phyloP scores from a whole-genome alignment of 2,888 invertebrate species.

The Cryptus viduatorius region DNA sequence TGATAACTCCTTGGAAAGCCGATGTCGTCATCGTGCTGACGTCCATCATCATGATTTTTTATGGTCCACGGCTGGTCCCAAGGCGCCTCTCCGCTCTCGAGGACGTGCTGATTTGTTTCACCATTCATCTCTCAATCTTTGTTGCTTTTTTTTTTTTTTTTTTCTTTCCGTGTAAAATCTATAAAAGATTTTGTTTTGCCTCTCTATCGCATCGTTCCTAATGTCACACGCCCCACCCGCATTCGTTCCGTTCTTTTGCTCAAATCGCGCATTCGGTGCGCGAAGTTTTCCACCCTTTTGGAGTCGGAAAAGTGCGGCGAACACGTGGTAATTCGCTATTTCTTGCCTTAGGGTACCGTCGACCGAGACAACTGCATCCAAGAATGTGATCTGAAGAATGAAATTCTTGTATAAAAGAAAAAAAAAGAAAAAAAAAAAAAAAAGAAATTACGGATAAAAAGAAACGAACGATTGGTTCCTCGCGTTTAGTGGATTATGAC shows the following conservation, averaged over 20 bases:
- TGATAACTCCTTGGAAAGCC: conserved; percentile 49
- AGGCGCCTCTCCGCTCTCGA: conserved; percentile 51
- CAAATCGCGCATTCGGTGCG: conserved; percentile 9
- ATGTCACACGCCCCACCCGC: neutral
- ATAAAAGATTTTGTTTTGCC: conserved; percentile 34
- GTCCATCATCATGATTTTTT: conserved; percentile 13
- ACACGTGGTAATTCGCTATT: no score
- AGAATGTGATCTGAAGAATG: conserved; percentile 53
- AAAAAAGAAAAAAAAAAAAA: conserved; percentile 39
- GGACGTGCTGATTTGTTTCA: conserved; percentile 47
- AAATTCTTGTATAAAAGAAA: conserved; percentile 47
- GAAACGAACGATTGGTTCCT: neutral
- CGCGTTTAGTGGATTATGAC: neutral
- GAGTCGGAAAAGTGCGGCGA: neutral
- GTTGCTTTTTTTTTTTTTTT: conserved; percentile 27
- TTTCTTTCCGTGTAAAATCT: conserved; percentile 65
- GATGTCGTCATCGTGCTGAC: conserved; percentile 58
- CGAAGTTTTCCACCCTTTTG: neutral
- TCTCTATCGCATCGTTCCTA: conserved; percentile 8
- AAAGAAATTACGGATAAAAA: neutral
- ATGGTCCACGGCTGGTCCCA: conserved; percentile 48
- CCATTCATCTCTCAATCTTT: conserved; percentile 61
- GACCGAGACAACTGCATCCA: conserved; percentile 1
- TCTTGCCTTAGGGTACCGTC: neutral
- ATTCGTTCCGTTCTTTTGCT: conserved; percentile 19